Evolutionary conservation across 2,113 vertebrate species (phyloP), one percentile per base, ranked within the genome.

Genomic region (Semnopithecus entellus): DNA sequence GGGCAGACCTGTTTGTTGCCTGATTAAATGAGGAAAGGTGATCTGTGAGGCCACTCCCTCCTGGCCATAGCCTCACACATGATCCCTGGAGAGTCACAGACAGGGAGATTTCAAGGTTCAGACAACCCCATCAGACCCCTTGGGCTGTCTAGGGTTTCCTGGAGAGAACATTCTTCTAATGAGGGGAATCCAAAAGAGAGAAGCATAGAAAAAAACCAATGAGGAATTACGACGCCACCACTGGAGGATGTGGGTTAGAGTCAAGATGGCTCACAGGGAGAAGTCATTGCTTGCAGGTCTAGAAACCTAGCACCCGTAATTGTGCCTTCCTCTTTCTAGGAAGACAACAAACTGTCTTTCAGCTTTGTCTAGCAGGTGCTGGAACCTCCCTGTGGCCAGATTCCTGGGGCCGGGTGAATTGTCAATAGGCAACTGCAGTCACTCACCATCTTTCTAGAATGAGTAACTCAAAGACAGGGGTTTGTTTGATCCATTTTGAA

Each of bases 401-500:
- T 87, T 95, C 43, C 94, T 27, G 1, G 40, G 59, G 50, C 52
- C 23, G 4, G 61, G 61, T 43, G 43, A 94, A 9, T 79, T 81
- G 11, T 95, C 82, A 85, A 6, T 64, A 88, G 82, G 79, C 50
- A 85, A 82, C 45, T 89, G 27, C 18, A 91, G 32, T 96, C 94
- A 87, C 61, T 84, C 76, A 66, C n/a, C 80, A 80, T 93, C 73
- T 79, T 94, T 91, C 89, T 82, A 61, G n/a, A 96, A 95, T 70
- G 76, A 97, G 30, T 52, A 83, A 79, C 11, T 88, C 43, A 81
- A 89, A 72, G 68, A 23, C 25, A 75, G 22, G 52, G 1, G 8
- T 82, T 57, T 88, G 35, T 90, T 68, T 72, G 81, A 79, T 90
- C 55, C 64, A 10, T 85, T 92, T 85, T 88, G 48, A 94, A 92